Evolutionary conservation across 1,140 invertebrate genomes (phyloP), one percentile per base, ranked within the genome.

Genomic region (Drepana arcuata): DNA sequence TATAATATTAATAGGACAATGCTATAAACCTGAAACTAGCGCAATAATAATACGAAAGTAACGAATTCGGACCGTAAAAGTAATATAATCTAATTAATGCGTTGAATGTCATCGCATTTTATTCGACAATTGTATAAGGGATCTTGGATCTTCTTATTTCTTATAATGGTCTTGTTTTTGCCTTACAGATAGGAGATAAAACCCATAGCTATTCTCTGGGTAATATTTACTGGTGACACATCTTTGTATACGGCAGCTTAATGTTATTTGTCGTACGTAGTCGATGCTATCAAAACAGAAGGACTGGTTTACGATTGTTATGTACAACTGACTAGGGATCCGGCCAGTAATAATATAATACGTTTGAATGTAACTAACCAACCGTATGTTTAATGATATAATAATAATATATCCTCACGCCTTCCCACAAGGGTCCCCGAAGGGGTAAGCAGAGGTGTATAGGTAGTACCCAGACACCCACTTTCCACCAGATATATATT

Each of bases 71-170:
- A n/a, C n/a, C n/a, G 23, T 63, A 57, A 54, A 67, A 70, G 51
- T 70, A 67, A 60, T 62, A 67, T 52, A 54, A 60, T 58, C 46
- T 58, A 44, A 66, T 66, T 67, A 67, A 67, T 64, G 49, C 48
- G 25, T 38, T 15, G 37, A 56, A 40, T 39, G 41, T 28, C 45
- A 42, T 65, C 50, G 46, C 53, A 26, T 56, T 53, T 57, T 59
- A 59, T 59, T 49, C 39, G 24, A 34, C 14, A 35, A 27, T 21
- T 16, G 31, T 46, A 48, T 47, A 34, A 54, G 38, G 39, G 48
- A 25, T 16, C 18, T 21, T 16, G 18, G 24, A 53, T 52, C 44
- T 41, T 26, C 25, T 39, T 31, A 52, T 52, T 56, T 45, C 36
- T 48, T 51, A 54, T 63, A 61, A 63, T 64, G 51, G 49, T 31